Evolutionary conservation across 2,888 invertebrate species (phyloP).

Genomic region (Endotricha flammealis): DNA sequence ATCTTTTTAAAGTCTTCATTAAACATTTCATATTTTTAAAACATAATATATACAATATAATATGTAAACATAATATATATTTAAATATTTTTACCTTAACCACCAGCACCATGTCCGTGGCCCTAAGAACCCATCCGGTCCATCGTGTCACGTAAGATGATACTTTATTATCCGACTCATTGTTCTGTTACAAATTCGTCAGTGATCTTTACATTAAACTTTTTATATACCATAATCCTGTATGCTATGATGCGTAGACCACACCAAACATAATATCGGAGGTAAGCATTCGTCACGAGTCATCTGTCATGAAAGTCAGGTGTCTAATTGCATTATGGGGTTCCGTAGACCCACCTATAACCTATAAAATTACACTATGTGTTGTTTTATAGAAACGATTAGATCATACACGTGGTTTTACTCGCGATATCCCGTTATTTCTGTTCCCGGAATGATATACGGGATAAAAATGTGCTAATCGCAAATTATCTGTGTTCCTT

Average conservation of each 20-base stretch:
- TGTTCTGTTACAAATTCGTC: conserved; percentile 79
- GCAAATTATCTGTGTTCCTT: too few species aligned
- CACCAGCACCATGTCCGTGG: conserved; percentile 33
- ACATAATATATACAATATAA: too few species aligned
- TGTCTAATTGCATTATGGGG: neutral
- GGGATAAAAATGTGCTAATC: too few species aligned
- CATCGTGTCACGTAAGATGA: conserved; percentile 73
- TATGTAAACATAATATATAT: too few species aligned
- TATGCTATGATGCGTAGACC: conserved; percentile 3
- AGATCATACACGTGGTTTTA: neutral
- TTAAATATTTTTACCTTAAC: conserved; percentile 3
- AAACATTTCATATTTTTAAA: too few species aligned
- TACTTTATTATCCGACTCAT: conserved; percentile 77
- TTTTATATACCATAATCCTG: conserved; percentile 71
- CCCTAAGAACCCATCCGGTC: conserved; percentile 61
- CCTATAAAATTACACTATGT: too few species aligned
- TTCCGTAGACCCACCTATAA: too few species aligned
- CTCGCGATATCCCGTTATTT: too few species aligned
- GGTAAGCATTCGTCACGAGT: neutral
- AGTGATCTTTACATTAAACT: conserved; percentile 77
- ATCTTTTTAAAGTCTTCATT: too few species aligned
- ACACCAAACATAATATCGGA: conserved; percentile 8
- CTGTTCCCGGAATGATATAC: too few species aligned
- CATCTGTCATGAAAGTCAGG: neutral
- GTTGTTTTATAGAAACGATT: neutral